A percentile compares a stretch with the other conserved stretches of the same genome.
These are phyloP conservation scores for Thereva unica DNA, from an alignment of 2,888 invertebrate genomes.

Conservation along the genomic window DNA sequence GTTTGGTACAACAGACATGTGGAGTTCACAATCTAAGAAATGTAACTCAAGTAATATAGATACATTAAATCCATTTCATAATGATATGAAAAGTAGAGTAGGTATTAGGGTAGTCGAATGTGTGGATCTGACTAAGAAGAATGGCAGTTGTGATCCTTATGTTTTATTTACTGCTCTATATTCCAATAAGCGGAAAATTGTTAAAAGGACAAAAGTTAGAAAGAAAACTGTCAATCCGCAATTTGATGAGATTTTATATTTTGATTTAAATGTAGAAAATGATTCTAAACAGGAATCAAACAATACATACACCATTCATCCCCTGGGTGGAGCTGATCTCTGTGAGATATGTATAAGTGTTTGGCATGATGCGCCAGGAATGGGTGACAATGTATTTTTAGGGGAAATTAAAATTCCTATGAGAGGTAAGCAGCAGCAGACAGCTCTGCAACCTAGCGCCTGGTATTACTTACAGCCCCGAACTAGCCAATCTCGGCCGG, in stretches of 20 bases:
- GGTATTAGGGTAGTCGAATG: conserved; percentile 79
- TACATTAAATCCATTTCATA: conserved; percentile 35
- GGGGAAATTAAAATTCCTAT: conserved; percentile 85
- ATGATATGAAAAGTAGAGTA: conserved; percentile 52
- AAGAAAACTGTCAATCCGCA: conserved; percentile 90
- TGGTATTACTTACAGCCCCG: conserved; percentile 79
- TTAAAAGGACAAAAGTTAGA: conserved; percentile 80
- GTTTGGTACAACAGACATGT: conserved; percentile 44
- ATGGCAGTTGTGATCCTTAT: conserved; percentile 90
- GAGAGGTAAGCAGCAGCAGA: conserved; percentile 67
- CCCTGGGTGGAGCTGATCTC: conserved; percentile 69
- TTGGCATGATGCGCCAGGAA: conserved; percentile 82
- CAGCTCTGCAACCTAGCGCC: conserved; percentile 67
- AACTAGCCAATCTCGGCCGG: conserved; percentile 64
- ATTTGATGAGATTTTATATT: conserved; percentile 85
- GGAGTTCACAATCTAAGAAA: conserved; percentile 41
- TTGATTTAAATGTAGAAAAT: conserved; percentile 67
- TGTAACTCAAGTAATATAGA: conserved; percentile 37
- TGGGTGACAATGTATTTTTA: conserved; percentile 79
- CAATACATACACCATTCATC: conserved; percentile 63
- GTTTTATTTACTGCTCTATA: conserved; percentile 79
- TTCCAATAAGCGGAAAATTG: conserved; percentile 77
- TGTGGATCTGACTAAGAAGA: conserved; percentile 84
- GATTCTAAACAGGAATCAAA: conserved; percentile 58
- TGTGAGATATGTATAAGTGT: conserved; percentile 80